phyloP scores from a whole-genome alignment of 64 coral and sea anemone species.

The Stylophora pistillata region DNA sequence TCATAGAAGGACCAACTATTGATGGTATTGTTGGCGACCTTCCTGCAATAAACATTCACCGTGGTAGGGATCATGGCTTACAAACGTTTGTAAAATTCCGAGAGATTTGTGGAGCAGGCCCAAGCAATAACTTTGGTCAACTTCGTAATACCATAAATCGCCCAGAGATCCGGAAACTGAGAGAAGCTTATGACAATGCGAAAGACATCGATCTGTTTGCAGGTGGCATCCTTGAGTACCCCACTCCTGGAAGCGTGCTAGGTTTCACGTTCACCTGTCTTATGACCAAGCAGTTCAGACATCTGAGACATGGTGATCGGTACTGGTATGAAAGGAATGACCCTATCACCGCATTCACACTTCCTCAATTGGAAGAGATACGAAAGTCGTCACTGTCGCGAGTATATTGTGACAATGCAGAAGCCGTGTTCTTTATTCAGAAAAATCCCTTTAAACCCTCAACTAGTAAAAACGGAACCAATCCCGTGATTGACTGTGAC shows the following conservation, averaged over 20 bases:
- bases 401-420: conserved; percentile 2
- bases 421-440: neutral
- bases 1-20: neutral
- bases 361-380: neutral
- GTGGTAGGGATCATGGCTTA: conserved; percentile 65
- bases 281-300: conserved; percentile 38
- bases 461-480: neutral
- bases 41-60: conserved; percentile 60
- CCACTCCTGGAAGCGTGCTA: neutral
- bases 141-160: neutral
- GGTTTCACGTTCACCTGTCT: conserved; percentile 45
- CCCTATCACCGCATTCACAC: neutral
- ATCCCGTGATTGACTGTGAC: neutral
- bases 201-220: conserved; percentile 62
- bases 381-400: neutral
- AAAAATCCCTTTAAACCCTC: neutral
- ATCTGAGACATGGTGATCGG: conserved; percentile 36
- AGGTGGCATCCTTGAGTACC: conserved; percentile 28
- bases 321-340: conserved; percentile 37
- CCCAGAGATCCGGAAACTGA: neutral
- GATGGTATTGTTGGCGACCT: conserved; percentile 24
- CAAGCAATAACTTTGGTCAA: neutral
- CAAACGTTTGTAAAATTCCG: conserved; percentile 51
- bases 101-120: neutral
- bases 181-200: neutral